Percentiles rank a stretch among this genome's conserved stretches.
Conservation (phyloP, 2,113 vertebrate genomes). For the Eonycteris spelaea region DNA sequence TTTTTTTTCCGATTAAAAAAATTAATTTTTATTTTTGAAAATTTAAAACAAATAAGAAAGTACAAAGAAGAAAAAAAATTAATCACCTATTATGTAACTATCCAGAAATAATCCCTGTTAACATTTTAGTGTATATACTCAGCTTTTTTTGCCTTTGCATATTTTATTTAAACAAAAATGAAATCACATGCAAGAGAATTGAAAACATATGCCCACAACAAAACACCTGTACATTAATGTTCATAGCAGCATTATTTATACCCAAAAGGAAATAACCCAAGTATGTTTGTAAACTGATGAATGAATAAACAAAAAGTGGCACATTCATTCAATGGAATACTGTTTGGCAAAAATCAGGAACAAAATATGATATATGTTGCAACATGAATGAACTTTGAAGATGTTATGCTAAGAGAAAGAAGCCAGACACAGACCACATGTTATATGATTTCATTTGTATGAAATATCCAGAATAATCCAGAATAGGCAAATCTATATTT, state of each 20-base stretch:
- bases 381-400: not conserved
- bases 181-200: not conserved
- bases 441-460: not conserved
- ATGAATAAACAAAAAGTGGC: not conserved
- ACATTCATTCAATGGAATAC: not conserved
- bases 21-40: not conserved
- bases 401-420: not conserved
- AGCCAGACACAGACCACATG: not conserved
- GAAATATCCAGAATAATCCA: not conserved
- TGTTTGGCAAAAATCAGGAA: not conserved
- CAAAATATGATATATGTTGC: not conserved
- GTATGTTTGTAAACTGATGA: not conserved
- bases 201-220: not conserved
- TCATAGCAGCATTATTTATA: not conserved
- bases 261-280: not conserved
- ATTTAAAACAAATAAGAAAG: not conserved
- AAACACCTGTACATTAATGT: not conserved
- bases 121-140: not conserved
- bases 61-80: not conserved
- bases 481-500: not conserved
- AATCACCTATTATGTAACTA: not conserved
- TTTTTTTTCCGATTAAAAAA: not conserved
- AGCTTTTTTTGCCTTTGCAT: not conserved
- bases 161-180: slow-evolving; percentile 30
- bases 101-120: not conserved